Evolutionary conservation across 2,888 invertebrate genomes (phyloP).

Genomic region (Orchesella flavescens): DNA sequence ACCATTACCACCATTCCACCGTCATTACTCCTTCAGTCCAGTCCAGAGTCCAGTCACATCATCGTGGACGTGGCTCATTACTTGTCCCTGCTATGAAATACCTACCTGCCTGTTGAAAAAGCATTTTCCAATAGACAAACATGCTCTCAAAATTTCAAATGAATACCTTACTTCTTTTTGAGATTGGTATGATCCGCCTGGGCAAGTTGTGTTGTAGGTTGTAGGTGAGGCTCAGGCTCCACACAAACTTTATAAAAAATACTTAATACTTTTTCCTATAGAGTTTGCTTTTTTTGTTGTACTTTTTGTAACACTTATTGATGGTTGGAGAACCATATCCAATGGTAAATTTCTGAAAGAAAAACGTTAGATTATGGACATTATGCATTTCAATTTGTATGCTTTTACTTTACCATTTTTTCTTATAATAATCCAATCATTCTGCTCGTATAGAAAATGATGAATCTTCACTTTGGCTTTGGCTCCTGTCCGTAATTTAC

Average conservation of each 20-base stretch:
- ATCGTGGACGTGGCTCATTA: constrained; percentile 44
- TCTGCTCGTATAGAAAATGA: background rate
- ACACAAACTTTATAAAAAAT: no score
- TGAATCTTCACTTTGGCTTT: constrained; percentile 37
- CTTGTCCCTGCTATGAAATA: constrained; percentile 20
- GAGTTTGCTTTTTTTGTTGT: no score
- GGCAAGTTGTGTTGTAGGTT: no score
- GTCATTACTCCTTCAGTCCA: background rate
- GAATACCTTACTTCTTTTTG: no score
- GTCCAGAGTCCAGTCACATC: constrained; percentile 8
- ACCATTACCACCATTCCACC: background rate
- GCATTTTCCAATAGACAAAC: constrained; percentile 33
- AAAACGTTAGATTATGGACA: background rate
- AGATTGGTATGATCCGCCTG: no score
- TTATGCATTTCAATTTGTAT: constrained; percentile 42
- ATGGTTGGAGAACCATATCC: background rate
- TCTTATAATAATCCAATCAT: background rate
- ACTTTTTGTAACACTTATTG: no score
- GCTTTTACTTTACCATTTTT: background rate
- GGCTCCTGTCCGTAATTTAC: constrained; percentile 51
- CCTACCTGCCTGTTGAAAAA: constrained; percentile 22
- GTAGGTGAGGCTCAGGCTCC: no score
- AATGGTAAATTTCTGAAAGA: constrained; percentile 44
- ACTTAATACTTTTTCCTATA: no score
- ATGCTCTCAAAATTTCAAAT: background rate